phyloP scores from a whole-genome alignment of 2,797 vertebrate genomes.

The Pantherophis vulpinus region DNA sequence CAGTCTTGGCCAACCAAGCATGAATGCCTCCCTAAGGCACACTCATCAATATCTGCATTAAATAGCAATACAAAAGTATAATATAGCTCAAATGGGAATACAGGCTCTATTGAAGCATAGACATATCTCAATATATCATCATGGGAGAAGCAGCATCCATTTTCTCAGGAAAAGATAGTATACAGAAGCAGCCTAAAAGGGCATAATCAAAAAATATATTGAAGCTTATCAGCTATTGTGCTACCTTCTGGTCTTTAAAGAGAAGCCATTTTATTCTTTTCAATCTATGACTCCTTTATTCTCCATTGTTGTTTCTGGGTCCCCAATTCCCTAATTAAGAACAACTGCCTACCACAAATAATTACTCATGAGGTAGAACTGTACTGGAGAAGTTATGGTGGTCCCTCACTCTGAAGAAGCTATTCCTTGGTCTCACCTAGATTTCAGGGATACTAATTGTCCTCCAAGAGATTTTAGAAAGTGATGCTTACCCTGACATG shows the following conservation, averaged over 20 bases:
- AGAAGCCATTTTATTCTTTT: not conserved
- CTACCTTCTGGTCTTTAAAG: not conserved
- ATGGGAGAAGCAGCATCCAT: not conserved
- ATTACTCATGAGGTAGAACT: not conserved
- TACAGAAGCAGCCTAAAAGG: not conserved
- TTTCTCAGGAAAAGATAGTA: not conserved
- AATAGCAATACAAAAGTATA: not conserved
- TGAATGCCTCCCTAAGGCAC: constrained; percentile 75
- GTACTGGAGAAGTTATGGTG: not conserved
- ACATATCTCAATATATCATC: not conserved
- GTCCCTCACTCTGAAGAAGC: not conserved
- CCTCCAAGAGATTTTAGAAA: not conserved
- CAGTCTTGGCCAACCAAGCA: constrained; percentile 87
- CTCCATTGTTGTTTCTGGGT: not conserved
- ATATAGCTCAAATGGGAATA: not conserved
- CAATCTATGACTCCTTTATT: not conserved
- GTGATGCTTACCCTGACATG: constrained; percentile 84
- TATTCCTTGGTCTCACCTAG: not conserved
- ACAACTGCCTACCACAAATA: not conserved
- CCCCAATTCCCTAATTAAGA: not conserved
- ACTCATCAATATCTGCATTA: constrained; percentile 90
- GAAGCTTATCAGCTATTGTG: not conserved
- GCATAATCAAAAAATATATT: not conserved
- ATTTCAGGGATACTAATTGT: not conserved
- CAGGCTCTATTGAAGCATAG: not conserved